Base-by-base conservation (phyloP, 64 coral and sea anemone species). In the Cladopsammia gracilis region DNA sequence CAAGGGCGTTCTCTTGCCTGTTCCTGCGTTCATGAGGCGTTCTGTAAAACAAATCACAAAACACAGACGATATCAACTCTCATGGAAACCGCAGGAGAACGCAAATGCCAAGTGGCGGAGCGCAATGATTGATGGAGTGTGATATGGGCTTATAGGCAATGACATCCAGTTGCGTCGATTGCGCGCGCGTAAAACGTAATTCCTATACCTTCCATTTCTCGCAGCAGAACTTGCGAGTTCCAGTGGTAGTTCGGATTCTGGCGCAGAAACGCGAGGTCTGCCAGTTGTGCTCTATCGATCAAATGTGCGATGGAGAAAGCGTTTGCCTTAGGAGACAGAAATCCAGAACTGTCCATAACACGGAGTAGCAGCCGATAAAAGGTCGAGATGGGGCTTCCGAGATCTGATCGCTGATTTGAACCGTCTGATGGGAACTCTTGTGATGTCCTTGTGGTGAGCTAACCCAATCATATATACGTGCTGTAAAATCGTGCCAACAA, bases 281-380 rank as follows among this genome's bases (percentile, higher is more conserved):
- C 85, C 62, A 93, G 91, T 79, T 96, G 98, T 75, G 98, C 96
- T 47, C 94, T 84, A 91, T 99, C 98, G 77, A 99, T 96, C 70
- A 99, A 87, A 71, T 99, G 98, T 47, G 98, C 98, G 57, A 99
- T 99, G 22, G 98, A 99, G 68, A 99, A 99, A 62, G 98, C 98
- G 94, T 96, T 99, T 52, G 98, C 98, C 91, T 96, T 99, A n/a
- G 98, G 94, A 83, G 98, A 99, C 47, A 99, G 91, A 86, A 99
- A 96, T 73, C 98, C 95, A 44, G 98, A 93, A 78, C 92, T 78
- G 90, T 99, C 98, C 98, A 99, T 99, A 84, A 84, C 80, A 84
- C 62, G 80, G 43, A 84, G 10, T 67, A 84, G 67, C 23, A 84
- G 42, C 78, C 43, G 78, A 84, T 84, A 84, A 84, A 84, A 67